Conservation (phyloP, 2,113 vertebrate genomes). For the Sinocyclocheilus grahami region DNA sequence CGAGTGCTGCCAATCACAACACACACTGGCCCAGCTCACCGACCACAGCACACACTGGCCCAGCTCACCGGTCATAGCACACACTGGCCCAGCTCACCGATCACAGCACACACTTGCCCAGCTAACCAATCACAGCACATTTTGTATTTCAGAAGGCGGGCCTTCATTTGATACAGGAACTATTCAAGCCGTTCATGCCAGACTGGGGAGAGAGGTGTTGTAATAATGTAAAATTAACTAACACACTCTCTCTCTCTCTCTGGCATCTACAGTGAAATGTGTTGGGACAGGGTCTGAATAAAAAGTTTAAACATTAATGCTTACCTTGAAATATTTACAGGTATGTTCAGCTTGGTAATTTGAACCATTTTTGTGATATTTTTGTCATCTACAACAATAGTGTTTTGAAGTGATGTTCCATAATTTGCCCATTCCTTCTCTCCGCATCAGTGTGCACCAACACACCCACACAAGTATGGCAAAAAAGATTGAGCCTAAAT, state of each 20-base stretch:
- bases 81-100: no score
- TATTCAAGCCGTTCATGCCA: no score
- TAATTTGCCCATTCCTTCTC: neutral
- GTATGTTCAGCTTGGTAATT: slow-evolving; percentile 16
- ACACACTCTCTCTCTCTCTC: neutral
- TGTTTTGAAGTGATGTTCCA: neutral
- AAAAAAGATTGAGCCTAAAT: neutral
- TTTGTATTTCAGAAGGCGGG: no score
- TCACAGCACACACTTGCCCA: no score
- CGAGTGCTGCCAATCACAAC: no score
- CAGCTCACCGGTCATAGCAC: no score
- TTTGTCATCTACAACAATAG: neutral
- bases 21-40: no score
- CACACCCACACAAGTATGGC: neutral
- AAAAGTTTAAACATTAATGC: slow-evolving; percentile 52
- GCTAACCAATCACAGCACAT: no score
- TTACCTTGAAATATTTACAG: slow-evolving; percentile 48
- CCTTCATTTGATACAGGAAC: no score
- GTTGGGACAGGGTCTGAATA: slow-evolving; percentile 11
- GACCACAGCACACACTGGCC: no score
- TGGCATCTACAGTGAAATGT: neutral
- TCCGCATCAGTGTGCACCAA: slow-evolving; percentile 1
- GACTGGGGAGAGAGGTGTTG: no score
- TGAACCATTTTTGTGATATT: neutral
- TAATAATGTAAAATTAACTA: no score